Evolutionary conservation across 2,888 invertebrate species (phyloP).

Genomic region (Lamellibrachia columna): DNA sequence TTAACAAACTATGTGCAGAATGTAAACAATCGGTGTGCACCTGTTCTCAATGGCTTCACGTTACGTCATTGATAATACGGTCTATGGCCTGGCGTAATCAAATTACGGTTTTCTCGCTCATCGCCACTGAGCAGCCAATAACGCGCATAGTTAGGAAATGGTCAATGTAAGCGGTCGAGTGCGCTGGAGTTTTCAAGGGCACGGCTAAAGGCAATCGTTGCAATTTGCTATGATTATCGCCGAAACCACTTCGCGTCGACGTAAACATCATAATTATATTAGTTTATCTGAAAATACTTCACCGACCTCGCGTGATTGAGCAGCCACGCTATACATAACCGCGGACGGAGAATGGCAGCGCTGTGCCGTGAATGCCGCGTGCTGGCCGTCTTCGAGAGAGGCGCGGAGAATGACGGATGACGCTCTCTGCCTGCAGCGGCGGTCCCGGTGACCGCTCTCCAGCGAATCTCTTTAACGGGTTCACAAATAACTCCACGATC

Average conservation of each 20-base stretch:
- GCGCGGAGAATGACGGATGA: background rate
- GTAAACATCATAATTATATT: conserved; percentile 16
- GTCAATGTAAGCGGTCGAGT: background rate
- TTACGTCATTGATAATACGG: background rate
- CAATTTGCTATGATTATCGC: background rate
- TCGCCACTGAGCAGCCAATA: background rate
- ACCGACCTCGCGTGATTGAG: background rate
- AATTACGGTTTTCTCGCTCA: background rate
- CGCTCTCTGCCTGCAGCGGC: background rate
- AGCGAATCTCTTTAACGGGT: background rate
- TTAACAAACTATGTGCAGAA: background rate
- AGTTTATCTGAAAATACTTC: background rate
- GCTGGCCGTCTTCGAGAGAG: background rate
- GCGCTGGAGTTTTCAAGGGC: background rate
- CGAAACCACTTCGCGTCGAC: background rate
- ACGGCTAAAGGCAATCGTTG: background rate
- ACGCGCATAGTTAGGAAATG: background rate
- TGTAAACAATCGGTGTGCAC: background rate
- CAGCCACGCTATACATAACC: background rate
- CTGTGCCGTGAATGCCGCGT: background rate
- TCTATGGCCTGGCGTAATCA: background rate
- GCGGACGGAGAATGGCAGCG: background rate
- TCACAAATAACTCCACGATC: background rate
- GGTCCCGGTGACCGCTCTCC: background rate
- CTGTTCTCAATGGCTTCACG: background rate